phyloP scores from a whole-genome alignment of 2,797 vertebrate species.

The Smutsia temminckii region DNA sequence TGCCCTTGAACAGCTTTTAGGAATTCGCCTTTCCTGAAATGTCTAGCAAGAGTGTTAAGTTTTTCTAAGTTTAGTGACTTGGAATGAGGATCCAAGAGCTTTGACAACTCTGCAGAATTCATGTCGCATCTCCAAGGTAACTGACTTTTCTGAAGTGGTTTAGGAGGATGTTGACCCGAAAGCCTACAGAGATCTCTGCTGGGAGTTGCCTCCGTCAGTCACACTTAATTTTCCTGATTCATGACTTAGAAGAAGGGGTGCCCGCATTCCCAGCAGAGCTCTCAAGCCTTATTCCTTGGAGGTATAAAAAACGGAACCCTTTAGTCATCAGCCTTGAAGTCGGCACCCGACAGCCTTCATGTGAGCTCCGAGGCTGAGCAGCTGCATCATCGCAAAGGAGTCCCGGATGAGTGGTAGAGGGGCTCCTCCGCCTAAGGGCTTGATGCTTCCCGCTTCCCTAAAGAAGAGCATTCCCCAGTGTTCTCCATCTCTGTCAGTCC shows the following conservation, averaged over 20 bases:
- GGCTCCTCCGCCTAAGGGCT: fast-evolving
- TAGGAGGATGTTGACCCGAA: not conserved
- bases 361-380: not conserved
- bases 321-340: not conserved
- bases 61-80: constrained; percentile 40
- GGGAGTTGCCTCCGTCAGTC: not conserved
- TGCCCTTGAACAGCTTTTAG: constrained; percentile 11
- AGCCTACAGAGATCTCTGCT: not conserved
- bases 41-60: not conserved
- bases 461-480: not conserved
- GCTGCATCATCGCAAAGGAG: not conserved
- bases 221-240: not conserved
- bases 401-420: fast-evolving
- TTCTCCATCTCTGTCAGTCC: not conserved
- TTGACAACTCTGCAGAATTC: not conserved
- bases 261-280: not conserved
- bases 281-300: not conserved
- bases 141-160: not conserved
- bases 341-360: not conserved
- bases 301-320: not conserved
- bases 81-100: not conserved
- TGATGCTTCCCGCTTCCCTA: fast-evolving
- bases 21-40: constrained; percentile 20
- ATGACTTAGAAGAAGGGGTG: not conserved
- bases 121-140: fast-evolving